Evolutionary conservation across 2,113 vertebrate species (phyloP), one percentile per base, ranked within the genome.

Genomic region (Bubo scandiacus): DNA sequence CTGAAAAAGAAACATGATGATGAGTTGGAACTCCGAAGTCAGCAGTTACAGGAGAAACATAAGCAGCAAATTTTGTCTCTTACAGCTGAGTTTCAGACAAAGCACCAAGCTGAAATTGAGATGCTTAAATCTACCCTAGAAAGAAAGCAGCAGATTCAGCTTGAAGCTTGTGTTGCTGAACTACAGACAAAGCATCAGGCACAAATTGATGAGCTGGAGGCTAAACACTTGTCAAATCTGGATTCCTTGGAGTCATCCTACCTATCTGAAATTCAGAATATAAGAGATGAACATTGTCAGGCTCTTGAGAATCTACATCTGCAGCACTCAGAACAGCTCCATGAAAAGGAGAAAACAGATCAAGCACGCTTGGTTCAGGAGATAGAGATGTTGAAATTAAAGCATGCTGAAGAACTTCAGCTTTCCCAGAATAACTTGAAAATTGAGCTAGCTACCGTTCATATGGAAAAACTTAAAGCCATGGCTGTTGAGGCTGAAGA

Each of bases 231-330:
- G 90, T 97, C 98, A 34, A 99, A 98, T 91, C 98, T 99, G 98
- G 99, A 99, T 88, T 99, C 98, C 8, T 87, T 99, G 94, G 99
- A 99, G 92, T 97, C 98, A 2, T 98, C 98, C 10, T 99, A 99
- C 95, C 86, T 99, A 25, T 97, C 98, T 86, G 99, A 99, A 97
- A 97, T 99, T 38, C 99, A 99, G 96, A 97, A 92, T 5, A 73
- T 98, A 10, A 97, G 90, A 59, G 97, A 98, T 94, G 98, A 99
- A 88, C 96, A 98, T 26, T 75, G 82, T 32, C 88, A 12, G 92
- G 94, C 86, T 32, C 88, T 99, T n/a, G 97, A 97, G 25, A 97
- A 98, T 72, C 96, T 99, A 25, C 96, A 93, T 47, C 59, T 71
- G 17, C 97, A 96, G 27, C 97, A 99, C 21, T 49, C 27, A 63